These are phyloP conservation scores for Menidia beryllina DNA, from an alignment of 2,113 vertebrate species.

Conservation along the genomic window DNA sequence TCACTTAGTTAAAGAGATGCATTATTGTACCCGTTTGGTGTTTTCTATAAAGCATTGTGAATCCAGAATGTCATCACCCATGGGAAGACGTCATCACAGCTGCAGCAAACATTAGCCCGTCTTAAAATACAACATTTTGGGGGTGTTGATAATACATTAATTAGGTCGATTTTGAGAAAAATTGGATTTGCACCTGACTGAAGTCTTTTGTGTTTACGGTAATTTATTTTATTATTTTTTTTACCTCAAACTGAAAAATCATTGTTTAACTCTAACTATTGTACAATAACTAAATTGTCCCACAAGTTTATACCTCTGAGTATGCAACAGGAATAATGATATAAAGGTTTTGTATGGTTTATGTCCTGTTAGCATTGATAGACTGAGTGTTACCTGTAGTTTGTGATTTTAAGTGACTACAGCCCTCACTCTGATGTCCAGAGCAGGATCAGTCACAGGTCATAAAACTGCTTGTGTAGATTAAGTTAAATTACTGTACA, in stretches of 20 bases:
- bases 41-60: constrained; percentile 9
- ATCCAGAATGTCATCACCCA: neutral
- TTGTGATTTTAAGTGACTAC: neutral
- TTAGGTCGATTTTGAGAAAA: too few relatives aligned
- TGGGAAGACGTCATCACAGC: neutral
- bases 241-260: neutral
- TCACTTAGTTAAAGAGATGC: constrained; percentile 30
- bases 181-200: too few relatives aligned
- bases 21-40: constrained; percentile 5
- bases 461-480: constrained; percentile 9
- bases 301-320: neutral
- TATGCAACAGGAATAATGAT: too few relatives aligned
- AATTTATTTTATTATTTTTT: neutral
- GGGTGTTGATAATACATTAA: too few relatives aligned
- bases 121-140: neutral
- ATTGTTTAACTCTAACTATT: neutral
- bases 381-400: neutral
- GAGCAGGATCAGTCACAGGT: neutral
- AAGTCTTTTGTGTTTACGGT: too few relatives aligned
- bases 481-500: neutral
- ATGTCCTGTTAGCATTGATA: neutral
- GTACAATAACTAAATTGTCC: neutral
- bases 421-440: neutral
- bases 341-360: neutral
- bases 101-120: neutral